Conservation (phyloP, 2,888 invertebrate genomes). For the Sicus ferrugineus region DNA sequence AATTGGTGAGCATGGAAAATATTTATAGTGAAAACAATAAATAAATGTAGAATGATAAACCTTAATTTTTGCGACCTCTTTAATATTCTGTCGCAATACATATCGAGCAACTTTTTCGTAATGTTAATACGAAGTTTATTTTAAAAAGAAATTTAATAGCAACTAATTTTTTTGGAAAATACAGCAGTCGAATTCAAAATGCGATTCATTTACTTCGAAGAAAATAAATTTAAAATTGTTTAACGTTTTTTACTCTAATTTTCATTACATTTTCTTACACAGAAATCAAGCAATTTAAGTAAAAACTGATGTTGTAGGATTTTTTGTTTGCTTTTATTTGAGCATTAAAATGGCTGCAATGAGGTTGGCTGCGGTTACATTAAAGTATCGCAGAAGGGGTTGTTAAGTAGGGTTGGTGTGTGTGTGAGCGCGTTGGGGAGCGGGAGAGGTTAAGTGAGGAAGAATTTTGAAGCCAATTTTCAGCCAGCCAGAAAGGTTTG, state of each 20-base stretch:
- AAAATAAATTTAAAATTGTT: no score
- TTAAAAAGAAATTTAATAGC: no score
- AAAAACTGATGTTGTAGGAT: background rate
- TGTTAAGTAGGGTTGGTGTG: background rate
- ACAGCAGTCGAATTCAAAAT: no score
- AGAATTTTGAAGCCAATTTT: background rate
- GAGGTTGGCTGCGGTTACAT: background rate
- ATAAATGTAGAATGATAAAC: no score
- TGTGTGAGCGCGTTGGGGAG: background rate
- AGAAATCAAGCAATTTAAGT: constrained; percentile 10
- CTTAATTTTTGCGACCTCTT: no score
- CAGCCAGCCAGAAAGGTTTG: background rate
- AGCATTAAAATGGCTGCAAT: constrained; percentile 13
- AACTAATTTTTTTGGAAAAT: no score
- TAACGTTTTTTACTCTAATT: constrained; percentile 4
- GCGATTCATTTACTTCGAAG: no score
- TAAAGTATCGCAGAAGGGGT: background rate
- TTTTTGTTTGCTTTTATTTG: constrained; percentile 12
- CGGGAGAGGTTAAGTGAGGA: background rate
- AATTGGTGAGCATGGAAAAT: no score
- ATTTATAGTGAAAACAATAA: no score
- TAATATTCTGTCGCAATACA: no score
- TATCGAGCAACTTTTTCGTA: no score
- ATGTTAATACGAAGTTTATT: no score
- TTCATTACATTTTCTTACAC: background rate